Conservation (phyloP, 2,888 invertebrate species). For the Dynastes grantii region DNA sequence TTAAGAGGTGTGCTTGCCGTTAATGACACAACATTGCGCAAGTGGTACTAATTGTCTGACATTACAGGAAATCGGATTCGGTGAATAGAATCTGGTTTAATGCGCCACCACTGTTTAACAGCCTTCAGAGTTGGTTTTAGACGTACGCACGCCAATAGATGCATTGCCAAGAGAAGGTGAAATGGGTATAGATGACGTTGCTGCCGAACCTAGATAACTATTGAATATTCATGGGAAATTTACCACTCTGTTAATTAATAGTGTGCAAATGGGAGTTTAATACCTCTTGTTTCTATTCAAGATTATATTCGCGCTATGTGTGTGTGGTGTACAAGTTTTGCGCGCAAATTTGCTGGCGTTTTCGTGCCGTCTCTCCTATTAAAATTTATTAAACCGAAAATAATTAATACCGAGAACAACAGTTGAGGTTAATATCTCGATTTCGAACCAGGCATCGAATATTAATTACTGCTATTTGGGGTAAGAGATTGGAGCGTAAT, state of each 20-base stretch:
- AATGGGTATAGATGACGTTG: conserved; percentile 53
- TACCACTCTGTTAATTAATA: conserved; percentile 62
- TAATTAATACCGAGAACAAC: conserved; percentile 38
- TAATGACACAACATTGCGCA: conserved; percentile 57
- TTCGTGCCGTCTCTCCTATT: conserved; percentile 37
- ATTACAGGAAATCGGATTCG: conserved; percentile 54
- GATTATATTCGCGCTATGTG: conserved; percentile 44
- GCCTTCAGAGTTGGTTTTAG: conserved; percentile 59
- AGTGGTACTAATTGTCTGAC: conserved; percentile 61
- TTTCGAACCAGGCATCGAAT: conserved; percentile 36
- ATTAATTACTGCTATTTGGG: conserved; percentile 40
- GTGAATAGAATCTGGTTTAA: conserved; percentile 3
- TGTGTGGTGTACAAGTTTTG: conserved; percentile 37
- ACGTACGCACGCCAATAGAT: conserved; percentile 33
- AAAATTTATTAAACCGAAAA: conserved; percentile 46
- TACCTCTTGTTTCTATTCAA: conserved; percentile 57
- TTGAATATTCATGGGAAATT: conserved; percentile 64
- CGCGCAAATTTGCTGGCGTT: conserved; percentile 44
- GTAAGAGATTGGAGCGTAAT: neutral
- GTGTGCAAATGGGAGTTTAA: conserved; percentile 63
- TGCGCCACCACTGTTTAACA: conserved; percentile 55
- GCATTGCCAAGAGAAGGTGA: conserved; percentile 23
- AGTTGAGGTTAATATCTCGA: conserved; percentile 42
- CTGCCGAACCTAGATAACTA: conserved; percentile 59
- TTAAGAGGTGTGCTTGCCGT: conserved; percentile 50